Percentiles rank a stretch among this genome's conserved stretches.
Evolutionary conservation across 2,888 invertebrate species (phyloP).

Genomic region (Dasypogon diadema): DNA sequence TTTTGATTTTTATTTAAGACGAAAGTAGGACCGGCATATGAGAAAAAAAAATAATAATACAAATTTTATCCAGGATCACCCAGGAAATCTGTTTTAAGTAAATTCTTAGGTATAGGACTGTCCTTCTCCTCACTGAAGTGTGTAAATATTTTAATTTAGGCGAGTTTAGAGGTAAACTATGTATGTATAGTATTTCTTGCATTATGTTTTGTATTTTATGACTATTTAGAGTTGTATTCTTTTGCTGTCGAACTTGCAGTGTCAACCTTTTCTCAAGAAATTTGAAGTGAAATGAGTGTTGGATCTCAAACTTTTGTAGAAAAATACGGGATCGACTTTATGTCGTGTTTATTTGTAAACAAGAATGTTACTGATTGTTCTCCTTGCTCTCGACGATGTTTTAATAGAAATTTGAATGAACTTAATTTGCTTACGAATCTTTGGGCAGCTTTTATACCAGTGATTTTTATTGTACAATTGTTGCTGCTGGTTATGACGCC

Average conservation of each 20-base stretch:
- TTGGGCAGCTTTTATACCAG: no score
- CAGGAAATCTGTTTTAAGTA: slow-evolving; percentile 26
- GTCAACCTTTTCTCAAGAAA: no score
- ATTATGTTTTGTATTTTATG: background rate
- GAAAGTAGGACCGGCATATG: slow-evolving; percentile 5
- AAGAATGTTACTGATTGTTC: no score
- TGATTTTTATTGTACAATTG: no score
- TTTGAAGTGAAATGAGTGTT: background rate
- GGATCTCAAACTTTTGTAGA: background rate
- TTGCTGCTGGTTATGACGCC: no score
- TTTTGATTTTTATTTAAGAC: slow-evolving; percentile 44
- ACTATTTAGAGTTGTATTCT: background rate
- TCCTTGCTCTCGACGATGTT: no score
- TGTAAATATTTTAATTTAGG: slow-evolving; percentile 45
- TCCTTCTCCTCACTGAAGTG: slow-evolving; percentile 28
- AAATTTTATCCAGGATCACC: slow-evolving; percentile 17
- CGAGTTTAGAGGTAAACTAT: slow-evolving; percentile 29
- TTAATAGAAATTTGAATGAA: no score
- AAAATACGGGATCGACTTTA: background rate
- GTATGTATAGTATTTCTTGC: slow-evolving; percentile 30
- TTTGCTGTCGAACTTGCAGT: background rate
- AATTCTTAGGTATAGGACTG: slow-evolving; percentile 14
- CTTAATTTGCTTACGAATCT: no score
- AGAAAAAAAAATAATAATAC: background rate
- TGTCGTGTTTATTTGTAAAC: background rate